phyloP scores from a whole-genome alignment of 2,888 invertebrate species.

The Synergus japonicus region DNA sequence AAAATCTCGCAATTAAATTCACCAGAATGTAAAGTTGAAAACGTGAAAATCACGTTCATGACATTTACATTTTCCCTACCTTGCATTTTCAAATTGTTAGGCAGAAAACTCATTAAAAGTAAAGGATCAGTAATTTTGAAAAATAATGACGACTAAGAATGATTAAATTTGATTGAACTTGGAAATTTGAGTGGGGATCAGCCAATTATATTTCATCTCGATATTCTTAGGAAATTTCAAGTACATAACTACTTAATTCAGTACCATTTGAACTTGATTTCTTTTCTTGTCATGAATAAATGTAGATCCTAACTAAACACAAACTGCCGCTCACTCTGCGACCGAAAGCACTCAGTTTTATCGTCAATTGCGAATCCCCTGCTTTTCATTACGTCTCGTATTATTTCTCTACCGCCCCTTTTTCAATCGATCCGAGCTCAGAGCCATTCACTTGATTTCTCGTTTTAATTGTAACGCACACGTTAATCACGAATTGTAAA shows the following conservation, averaged over 20 bases:
- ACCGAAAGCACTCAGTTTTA: slow-evolving; percentile 38
- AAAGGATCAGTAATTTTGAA: neutral
- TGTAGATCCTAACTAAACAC: slow-evolving; percentile 34
- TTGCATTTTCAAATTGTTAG: neutral
- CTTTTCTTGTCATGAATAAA: slow-evolving; percentile 5
- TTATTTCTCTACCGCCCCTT: slow-evolving; percentile 19
- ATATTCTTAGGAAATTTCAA: slow-evolving; percentile 28
- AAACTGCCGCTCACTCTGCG: slow-evolving; percentile 9
- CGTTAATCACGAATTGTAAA: slow-evolving; percentile 56
- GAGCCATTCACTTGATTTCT: slow-evolving; percentile 8
- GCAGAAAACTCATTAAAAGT: slow-evolving; percentile 7
- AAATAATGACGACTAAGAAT: neutral
- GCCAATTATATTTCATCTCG: slow-evolving; percentile 26
- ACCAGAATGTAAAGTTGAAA: slow-evolving; percentile 43
- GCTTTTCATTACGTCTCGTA: slow-evolving; percentile 3
- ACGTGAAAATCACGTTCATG: slow-evolving; percentile 31
- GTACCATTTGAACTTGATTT: slow-evolving; percentile 28
- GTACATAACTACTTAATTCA: neutral
- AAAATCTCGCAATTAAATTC: slow-evolving; percentile 21
- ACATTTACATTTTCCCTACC: slow-evolving; percentile 24
- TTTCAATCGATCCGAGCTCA: slow-evolving; percentile 5
- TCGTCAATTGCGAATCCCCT: slow-evolving; percentile 3
- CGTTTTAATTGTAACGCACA: neutral
- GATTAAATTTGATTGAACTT: too few relatives aligned
- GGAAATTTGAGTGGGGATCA: neutral